Base-by-base conservation (phyloP, 2,888 invertebrate species). In the Diaperis boleti region DNA sequence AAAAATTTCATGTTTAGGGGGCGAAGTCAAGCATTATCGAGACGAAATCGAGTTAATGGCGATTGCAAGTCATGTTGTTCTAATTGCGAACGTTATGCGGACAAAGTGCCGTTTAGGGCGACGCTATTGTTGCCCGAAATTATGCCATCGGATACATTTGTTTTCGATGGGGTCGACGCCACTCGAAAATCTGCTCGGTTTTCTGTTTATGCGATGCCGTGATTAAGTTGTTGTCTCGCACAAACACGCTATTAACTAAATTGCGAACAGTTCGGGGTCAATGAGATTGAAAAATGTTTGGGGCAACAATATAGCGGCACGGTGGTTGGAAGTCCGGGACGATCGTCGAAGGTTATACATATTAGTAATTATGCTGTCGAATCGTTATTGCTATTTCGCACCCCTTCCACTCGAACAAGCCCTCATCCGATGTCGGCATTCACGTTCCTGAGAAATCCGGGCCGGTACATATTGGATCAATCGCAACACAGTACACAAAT, bases 51-150 rank as follows among this genome's bases (percentile, higher is more conserved):
- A 74, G 73, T 78, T 74, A 77, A 77, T 74, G 74, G 78, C 72
- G 74, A 78, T 76, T 74, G 77, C 78, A 77, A 78, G 79, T 79
- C 79, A 78, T 75, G 76, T 72, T 64, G 68, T 59, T 59, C 72
- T 78, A 78, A 78, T 78, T 79, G 76, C 74, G 73, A 69, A 70
- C 71, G 69, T 10, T 17, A 11, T n/a, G n/a, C 18, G 35, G 35
- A 50, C 49, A 50, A 50, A 66, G 56, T 65, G 63, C 63, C 60
- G 66, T 66, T 68, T 64, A 66, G 68, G 68, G 65, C 63, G 52
- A 62, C 60, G 55, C 64, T 62, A 50, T 70, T 69, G 68, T 70
- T 52, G 54, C 41, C 63, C 55, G 63, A 70, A 74, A 74, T 71
- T 71, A 70, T 70, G 69, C 65, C 65, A 59, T 50, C 59, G 41